Evolutionary conservation across 2,888 invertebrate genomes (phyloP), one percentile per base, ranked within the genome.

Genomic region (Augochlorella aurata): DNA sequence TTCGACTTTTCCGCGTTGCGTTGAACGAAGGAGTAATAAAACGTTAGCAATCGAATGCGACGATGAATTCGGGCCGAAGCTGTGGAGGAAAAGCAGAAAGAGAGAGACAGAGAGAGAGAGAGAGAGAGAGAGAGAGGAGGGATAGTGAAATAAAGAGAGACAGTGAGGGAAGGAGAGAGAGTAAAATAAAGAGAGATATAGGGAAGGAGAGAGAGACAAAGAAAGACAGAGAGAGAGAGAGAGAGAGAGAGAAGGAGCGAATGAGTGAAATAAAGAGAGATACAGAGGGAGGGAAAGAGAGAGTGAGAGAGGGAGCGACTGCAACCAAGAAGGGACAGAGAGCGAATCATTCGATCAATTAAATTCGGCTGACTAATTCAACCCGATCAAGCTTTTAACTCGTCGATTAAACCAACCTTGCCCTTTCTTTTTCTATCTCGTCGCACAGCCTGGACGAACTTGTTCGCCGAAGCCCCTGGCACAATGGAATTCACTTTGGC

Each of bases 291-390:
- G 29, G 14, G 54, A 38, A 44, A 29, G 24, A 66, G 45, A 45
- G 72, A 63, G 66, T 18, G 44, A 52, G 38, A 38, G 38, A 38
- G 7, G 7, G 10, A 16, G 44, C 9, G 52, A 21, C n/a, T 24
- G 45, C 4, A 14, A 21, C 21, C 24, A 24, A 50, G 18, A 29
- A 65, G 45, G 44, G 71, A 80, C 61, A 52, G 75, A 65, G 58
- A 29, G 14, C 38, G 76, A 67, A 71, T 67, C 70, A 81, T 77
- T 81, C 85, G 82, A 85, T 85, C 82, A 85, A 85, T 85, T 85
- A 85, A 85, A 85, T 85, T 85, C 83, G 83, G 79, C 85, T 81
- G 82, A 85, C 85, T 85, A 85, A 85, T 82, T 83, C 83, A 82
- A 78, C 70, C 75, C 78, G 82, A 83, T 84, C 75, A 44, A 84